Base-by-base conservation (phyloP, 1,140 invertebrate species). In the Liolophura sinensis region DNA sequence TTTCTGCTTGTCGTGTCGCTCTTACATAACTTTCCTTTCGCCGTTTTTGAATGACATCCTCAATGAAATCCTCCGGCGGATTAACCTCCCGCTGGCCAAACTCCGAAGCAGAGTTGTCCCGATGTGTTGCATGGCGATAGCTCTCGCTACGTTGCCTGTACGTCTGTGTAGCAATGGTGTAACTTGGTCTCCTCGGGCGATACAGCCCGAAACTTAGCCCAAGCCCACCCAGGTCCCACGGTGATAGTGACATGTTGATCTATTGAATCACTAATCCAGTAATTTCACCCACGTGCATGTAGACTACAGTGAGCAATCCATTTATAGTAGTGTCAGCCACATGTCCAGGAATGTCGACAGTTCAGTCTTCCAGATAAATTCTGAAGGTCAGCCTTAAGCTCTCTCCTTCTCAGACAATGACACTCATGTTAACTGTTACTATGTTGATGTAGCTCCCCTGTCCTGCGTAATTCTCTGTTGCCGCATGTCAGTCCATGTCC, bases 191-290 rank as follows among this genome's bases (percentile, higher is more conserved):
- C 16, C 82, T 67, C 4, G 82, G 81, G 51, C 81, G 71, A 65
- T 81, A 82, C 22, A 81, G 64, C n/a, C 79, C 78, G 57, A 84
- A 79, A 1, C 79, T 79, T 65, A 81, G 76, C 14, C 79, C 76
- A 15, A 84, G 63, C 47, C 64, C 64, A 50, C 69, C 62, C 14
- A 75, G 63, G 56, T 81, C 78, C 70, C 78, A 83, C 0, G 82
- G 81, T 9, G 81, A 80, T 14, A 84, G 58, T 20, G 68, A 66
- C 71, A 73, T 72, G 22, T 47, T 65, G 20, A 22, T 59, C n/a
- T 25, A 24, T 9, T 5, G 9, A 40, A 40, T 40, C 31, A 40
- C 31, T 40, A 40, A 40, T 9, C 3, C 31, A 40, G 31, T 5
- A 40, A 40, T 40, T 40, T 9, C 31, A 40, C 31, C 31, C 31